These are phyloP conservation scores for Agonopterix arenella DNA, from an alignment of 2,888 invertebrate species.

Conservation along the genomic window DNA sequence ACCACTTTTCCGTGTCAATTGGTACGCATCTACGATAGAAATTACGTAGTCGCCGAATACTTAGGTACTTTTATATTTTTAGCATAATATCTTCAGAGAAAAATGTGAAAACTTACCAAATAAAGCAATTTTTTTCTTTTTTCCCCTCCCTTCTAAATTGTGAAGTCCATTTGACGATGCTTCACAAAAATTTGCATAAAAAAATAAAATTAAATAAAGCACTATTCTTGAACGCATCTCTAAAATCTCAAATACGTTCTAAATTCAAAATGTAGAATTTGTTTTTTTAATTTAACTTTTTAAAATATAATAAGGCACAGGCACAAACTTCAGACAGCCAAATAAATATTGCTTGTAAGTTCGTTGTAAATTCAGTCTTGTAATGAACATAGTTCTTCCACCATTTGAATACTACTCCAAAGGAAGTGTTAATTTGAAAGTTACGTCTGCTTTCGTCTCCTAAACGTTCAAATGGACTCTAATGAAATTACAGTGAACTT, in stretches of 20 bases:
- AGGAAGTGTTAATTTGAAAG: conserved; percentile 36
- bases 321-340: too few relatives aligned
- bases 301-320: background rate
- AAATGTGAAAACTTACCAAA: conserved; percentile 41
- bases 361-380: background rate
- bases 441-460: conserved; percentile 20
- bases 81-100: background rate
- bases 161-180: conserved; percentile 21
- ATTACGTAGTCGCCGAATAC: background rate
- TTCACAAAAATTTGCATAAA: conserved; percentile 23
- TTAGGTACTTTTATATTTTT: background rate
- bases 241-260: background rate
- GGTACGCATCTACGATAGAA: conserved; percentile 3
- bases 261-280: background rate
- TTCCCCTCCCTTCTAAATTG: conserved; percentile 48
- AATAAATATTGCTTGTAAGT: background rate
- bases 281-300: background rate
- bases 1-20: conserved; percentile 15
- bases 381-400: background rate
- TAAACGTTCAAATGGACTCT: conserved; percentile 5
- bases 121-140: conserved; percentile 57
- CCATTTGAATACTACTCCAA: conserved; percentile 5
- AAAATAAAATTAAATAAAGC: conserved; percentile 20
- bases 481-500: conserved; percentile 38
- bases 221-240: conserved; percentile 25